A percentile compares a stretch with the other conserved stretches of the same genome.
These are phyloP conservation scores for Peromyscus attwateri DNA, from an alignment of 2,797 vertebrate species.

Conservation along the genomic window DNA sequence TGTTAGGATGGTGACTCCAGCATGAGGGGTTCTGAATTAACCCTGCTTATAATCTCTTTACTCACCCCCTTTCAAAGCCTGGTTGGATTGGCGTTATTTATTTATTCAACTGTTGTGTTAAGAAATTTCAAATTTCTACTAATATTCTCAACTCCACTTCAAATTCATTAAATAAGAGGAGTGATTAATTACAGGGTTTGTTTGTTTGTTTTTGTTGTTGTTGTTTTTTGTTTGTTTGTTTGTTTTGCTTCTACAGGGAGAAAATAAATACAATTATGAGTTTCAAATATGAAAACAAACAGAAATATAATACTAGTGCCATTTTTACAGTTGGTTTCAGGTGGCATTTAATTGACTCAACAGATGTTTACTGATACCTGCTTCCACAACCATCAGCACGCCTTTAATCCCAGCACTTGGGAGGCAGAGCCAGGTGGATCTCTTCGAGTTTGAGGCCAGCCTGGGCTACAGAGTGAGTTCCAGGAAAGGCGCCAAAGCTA, in stretches of 20 bases:
- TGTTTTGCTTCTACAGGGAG: neutral
- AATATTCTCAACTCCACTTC: neutral
- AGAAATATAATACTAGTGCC: neutral
- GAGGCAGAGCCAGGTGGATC: too few relatives aligned
- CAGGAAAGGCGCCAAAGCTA: too few relatives aligned
- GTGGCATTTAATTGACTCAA: neutral
- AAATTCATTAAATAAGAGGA: neutral
- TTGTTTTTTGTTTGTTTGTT: neutral
- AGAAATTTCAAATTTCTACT: neutral
- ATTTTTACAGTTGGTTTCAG: neutral
- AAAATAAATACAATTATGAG: neutral
- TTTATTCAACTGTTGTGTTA: neutral
- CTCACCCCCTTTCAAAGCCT: neutral
- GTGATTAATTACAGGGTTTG: neutral
- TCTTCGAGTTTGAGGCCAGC: too few relatives aligned
- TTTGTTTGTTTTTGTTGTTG: neutral
- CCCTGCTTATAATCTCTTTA: neutral
- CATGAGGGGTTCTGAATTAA: neutral
- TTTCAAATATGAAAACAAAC: neutral
- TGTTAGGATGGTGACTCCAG: neutral
- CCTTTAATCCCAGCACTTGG: too few relatives aligned
- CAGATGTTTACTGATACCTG: neutral
- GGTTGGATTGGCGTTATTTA: neutral
- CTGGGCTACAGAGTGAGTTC: too few relatives aligned
- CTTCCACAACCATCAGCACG: neutral